Percentiles rank a stretch among this genome's conserved stretches.
Evolutionary conservation across 2,888 invertebrate species (phyloP).

Genomic region (Ferrisia virgata): DNA sequence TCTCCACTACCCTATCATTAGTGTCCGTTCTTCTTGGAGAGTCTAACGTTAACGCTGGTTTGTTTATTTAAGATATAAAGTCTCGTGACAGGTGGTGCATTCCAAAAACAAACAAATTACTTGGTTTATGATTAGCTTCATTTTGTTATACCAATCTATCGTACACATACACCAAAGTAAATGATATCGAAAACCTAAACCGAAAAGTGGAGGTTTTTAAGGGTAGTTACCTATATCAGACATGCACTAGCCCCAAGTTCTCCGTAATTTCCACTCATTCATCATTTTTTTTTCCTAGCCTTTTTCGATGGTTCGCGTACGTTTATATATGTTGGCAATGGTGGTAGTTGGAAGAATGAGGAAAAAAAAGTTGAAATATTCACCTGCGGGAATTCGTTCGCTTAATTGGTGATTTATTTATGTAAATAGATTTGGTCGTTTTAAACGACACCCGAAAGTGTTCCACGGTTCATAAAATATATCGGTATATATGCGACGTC

Average conservation of each 20-base stretch:
- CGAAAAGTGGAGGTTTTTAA: background rate
- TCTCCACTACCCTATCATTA: constrained; percentile 34
- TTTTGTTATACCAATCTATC: constrained; percentile 35
- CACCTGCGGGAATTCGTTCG: background rate
- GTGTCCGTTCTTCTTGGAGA: constrained; percentile 13
- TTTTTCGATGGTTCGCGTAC: constrained; percentile 1
- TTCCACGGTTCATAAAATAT: background rate
- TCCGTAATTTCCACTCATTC: constrained; percentile 22
- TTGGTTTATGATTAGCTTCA: constrained; percentile 40
- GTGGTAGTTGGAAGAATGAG: background rate
- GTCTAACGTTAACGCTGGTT: constrained; percentile 23
- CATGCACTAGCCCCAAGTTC: background rate
- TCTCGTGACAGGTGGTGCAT: constrained; percentile 41
- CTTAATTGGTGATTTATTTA: constrained; percentile 23
- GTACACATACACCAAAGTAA: no score
- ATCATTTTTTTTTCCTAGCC: constrained; percentile 14
- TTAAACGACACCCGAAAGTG: background rate
- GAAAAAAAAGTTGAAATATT: background rate
- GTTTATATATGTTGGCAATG: no score
- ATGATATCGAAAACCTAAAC: constrained; percentile 18
- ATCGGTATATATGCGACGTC: no score
- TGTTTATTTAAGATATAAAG: constrained; percentile 32
- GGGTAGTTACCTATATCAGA: constrained; percentile 22
- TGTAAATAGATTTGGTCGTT: background rate
- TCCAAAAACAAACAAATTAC: constrained; percentile 41